Conservation (phyloP, 2,113 vertebrate species). For the Athene noctua region DNA sequence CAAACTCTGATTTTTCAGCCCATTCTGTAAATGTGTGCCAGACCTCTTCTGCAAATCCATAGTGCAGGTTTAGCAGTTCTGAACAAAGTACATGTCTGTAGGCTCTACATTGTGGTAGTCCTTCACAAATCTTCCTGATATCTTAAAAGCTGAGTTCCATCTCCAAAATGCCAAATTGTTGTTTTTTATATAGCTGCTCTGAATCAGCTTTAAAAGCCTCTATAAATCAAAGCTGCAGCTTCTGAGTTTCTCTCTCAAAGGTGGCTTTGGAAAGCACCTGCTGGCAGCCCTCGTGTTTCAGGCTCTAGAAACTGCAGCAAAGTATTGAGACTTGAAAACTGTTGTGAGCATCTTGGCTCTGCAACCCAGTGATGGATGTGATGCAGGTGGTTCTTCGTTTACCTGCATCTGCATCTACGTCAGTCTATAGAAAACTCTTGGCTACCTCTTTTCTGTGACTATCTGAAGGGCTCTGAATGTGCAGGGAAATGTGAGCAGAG, state of each 20-base stretch:
- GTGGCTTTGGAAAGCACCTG: not conserved
- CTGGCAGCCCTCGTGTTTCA: not conserved
- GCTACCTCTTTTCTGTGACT: not conserved
- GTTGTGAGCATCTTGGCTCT: accelerated
- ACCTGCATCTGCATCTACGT: not conserved
- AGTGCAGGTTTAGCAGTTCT: not conserved
- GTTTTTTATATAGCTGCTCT: not conserved
- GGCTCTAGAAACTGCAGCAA: not conserved
- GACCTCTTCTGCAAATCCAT: not conserved
- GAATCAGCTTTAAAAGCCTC: not conserved
- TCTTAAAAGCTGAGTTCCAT: not conserved
- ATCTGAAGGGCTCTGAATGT: not conserved
- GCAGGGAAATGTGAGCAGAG: not conserved
- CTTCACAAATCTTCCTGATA: not conserved
- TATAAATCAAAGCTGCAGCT: not conserved
- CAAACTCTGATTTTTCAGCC: not conserved
- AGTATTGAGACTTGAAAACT: not conserved
- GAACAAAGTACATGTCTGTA: not conserved
- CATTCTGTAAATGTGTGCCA: not conserved
- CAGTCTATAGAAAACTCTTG: too few relatives aligned
- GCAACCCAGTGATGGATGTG: not conserved
- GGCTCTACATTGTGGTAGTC: not conserved
- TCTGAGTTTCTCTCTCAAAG: not conserved
- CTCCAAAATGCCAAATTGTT: not conserved
- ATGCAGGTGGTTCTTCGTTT: not conserved